These are phyloP conservation scores for Helicoverpa zea DNA, from an alignment of 1,140 invertebrate species.

Conservation along the genomic window DNA sequence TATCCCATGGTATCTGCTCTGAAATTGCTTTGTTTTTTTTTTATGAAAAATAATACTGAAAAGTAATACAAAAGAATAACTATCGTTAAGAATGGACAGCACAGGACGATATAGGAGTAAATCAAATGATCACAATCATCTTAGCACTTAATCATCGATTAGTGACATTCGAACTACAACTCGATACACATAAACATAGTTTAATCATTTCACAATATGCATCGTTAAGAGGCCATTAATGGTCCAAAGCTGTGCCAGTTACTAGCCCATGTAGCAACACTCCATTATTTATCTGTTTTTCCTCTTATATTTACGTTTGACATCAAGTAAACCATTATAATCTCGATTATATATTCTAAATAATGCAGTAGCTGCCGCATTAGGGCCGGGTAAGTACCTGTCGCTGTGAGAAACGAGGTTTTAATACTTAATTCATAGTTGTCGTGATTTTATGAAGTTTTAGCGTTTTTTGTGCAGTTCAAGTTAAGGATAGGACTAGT, in stretches of 20 bases:
- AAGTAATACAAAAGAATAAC: no score
- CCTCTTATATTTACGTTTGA: background rate
- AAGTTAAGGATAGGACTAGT: background rate
- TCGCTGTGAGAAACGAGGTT: background rate
- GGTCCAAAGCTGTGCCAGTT: constrained; percentile 30
- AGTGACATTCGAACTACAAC: background rate
- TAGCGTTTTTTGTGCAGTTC: background rate
- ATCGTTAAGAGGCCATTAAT: background rate
- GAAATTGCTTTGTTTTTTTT: no score
- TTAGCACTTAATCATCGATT: no score
- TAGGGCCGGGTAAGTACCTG: background rate
- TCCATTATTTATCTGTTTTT: constrained; percentile 8
- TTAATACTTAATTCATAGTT: background rate
- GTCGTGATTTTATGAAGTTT: background rate
- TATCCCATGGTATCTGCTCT: no score
- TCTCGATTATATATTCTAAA: constrained; percentile 2
- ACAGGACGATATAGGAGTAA: no score
- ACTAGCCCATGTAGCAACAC: background rate
- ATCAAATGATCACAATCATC: no score
- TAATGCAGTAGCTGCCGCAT: background rate
- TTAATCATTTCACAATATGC: background rate
- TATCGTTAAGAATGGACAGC: no score
- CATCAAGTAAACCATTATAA: background rate
- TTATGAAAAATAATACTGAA: no score
- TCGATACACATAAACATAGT: background rate